phyloP scores from a whole-genome alignment of 2,888 invertebrate species.

The Amphipyra tragopoginis region DNA sequence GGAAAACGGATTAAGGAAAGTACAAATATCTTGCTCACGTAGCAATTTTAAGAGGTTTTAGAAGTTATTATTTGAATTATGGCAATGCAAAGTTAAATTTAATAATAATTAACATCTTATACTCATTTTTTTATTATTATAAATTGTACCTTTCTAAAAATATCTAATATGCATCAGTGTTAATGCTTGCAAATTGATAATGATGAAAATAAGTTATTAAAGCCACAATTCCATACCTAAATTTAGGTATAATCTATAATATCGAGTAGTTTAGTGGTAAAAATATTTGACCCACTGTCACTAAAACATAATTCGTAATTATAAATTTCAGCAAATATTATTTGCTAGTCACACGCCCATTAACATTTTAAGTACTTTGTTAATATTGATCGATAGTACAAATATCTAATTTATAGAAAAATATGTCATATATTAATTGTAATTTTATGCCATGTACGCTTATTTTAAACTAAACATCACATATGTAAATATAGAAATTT shows the following conservation, averaged over 20 bases:
- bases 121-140: slow-evolving; percentile 81
- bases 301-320: slow-evolving; percentile 78
- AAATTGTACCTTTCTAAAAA: slow-evolving; percentile 73
- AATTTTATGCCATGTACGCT: slow-evolving; percentile 90
- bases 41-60: slow-evolving; percentile 81
- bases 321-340: slow-evolving; percentile 82
- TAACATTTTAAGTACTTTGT: slow-evolving; percentile 87
- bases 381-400: slow-evolving; percentile 88
- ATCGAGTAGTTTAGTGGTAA: slow-evolving; percentile 71
- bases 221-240: slow-evolving; percentile 80
- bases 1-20: slow-evolving; percentile 78
- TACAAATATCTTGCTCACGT: slow-evolving; percentile 88
- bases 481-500: slow-evolving; percentile 89
- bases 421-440: slow-evolving; percentile 88
- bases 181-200: slow-evolving; percentile 73
- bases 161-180: slow-evolving; percentile 70
- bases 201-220: slow-evolving; percentile 65
- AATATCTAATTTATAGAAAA: slow-evolving; percentile 89
- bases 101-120: slow-evolving; percentile 76
- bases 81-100: slow-evolving; percentile 70
- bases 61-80: slow-evolving; percentile 74
- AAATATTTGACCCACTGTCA: slow-evolving; percentile 85
- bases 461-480: slow-evolving; percentile 90
- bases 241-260: slow-evolving; percentile 77
- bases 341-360: slow-evolving; percentile 89